These are phyloP conservation scores for Brachyptera putata DNA, from an alignment of 2,888 invertebrate species.

Conservation along the genomic window DNA sequence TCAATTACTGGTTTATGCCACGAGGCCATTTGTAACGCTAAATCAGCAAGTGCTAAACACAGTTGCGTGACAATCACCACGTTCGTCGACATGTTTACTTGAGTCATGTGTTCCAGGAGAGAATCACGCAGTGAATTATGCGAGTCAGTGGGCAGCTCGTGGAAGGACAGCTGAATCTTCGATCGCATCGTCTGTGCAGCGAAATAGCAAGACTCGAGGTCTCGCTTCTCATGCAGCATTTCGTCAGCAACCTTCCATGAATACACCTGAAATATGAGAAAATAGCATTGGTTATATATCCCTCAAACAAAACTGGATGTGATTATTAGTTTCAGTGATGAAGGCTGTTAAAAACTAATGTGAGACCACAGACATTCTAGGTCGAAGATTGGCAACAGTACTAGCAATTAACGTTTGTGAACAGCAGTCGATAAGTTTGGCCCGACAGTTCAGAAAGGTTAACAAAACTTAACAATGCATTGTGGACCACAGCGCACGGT, in stretches of 20 bases:
- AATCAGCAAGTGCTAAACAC: constrained; percentile 87
- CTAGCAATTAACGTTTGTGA: too few species aligned
- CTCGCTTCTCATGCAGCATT: constrained; percentile 80
- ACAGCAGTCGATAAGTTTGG: too few species aligned
- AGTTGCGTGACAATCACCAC: constrained; percentile 85
- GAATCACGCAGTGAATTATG: constrained; percentile 86
- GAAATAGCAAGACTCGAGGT: constrained; percentile 92
- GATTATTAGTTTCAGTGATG: too few species aligned
- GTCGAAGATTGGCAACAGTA: too few species aligned
- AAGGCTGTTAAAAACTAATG: too few species aligned
- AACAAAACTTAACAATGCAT: too few species aligned
- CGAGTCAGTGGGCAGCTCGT: constrained; percentile 82
- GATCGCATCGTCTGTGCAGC: constrained; percentile 97
- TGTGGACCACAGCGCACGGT: too few species aligned
- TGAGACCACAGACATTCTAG: too few species aligned
- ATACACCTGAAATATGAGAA: constrained; percentile 64
- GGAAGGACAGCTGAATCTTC: constrained; percentile 88
- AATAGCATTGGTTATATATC: neutral
- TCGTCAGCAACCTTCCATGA: constrained; percentile 98
- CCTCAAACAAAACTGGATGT: too few species aligned
- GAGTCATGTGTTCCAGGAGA: constrained; percentile 78
- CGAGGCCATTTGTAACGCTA: constrained; percentile 87
- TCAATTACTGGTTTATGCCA: constrained; percentile 89
- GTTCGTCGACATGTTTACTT: constrained; percentile 74
- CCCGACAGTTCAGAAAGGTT: too few species aligned